Conservation (phyloP, 2,797 vertebrate genomes). For the Calcarius lapponicus region DNA sequence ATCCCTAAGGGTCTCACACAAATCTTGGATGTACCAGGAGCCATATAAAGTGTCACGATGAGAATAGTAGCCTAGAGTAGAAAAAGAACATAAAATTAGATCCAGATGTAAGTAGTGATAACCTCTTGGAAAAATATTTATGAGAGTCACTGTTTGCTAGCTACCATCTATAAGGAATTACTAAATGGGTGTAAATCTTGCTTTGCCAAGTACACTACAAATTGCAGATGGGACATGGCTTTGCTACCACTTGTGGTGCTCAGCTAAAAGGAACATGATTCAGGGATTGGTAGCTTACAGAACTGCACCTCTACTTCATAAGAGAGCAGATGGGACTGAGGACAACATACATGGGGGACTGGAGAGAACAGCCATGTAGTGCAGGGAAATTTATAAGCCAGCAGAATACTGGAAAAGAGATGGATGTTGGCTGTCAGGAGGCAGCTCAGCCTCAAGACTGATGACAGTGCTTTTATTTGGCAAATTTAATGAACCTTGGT, state of each 20-base stretch:
- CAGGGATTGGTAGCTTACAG: background rate
- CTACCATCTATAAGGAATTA: background rate
- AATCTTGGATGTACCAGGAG: conserved; percentile 96
- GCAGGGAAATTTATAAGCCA: background rate
- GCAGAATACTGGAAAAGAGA: background rate
- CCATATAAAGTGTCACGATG: conserved; percentile 89
- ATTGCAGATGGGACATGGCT: background rate
- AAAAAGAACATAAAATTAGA: background rate
- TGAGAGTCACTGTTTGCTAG: background rate
- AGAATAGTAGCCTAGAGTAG: conserved; percentile 88
- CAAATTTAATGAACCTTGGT: background rate
- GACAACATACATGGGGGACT: background rate
- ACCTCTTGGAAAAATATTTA: background rate
- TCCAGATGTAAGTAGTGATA: background rate
- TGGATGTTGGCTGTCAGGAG: background rate
- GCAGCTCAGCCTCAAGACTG: background rate
- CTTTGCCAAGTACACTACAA: background rate
- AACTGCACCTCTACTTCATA: background rate
- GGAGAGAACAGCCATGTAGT: background rate
- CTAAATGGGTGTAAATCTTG: background rate
- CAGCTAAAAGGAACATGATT: background rate
- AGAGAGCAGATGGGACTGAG: background rate
- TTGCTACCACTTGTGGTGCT: background rate
- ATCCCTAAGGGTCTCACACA: conserved; percentile 82
- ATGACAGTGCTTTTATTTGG: background rate